A percentile compares a stretch with the other conserved stretches of the same genome.
These are phyloP conservation scores for Zoanthus solanderi DNA, from an alignment of 92 coral and sea anemone species.

Conservation along the genomic window DNA sequence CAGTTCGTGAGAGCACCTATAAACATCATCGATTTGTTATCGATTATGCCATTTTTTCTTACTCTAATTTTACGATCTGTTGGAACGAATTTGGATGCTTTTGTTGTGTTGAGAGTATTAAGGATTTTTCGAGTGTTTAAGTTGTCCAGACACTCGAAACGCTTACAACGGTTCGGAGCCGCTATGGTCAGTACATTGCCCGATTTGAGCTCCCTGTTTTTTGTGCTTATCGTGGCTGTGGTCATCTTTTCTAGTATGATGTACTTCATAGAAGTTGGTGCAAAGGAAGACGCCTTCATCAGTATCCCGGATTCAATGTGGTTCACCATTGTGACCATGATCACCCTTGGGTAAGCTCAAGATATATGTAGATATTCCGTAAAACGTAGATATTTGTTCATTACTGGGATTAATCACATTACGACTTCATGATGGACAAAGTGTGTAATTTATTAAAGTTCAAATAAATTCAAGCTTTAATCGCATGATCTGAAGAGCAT, in stretches of 20 bases:
- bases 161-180: constrained; percentile 88
- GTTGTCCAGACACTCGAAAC: constrained; percentile 88
- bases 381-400: too few relatives aligned
- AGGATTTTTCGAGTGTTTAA: constrained; percentile 93
- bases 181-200: constrained; percentile 81
- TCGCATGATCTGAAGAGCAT: too few relatives aligned
- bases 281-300: constrained; percentile 83
- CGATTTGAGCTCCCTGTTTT: constrained; percentile 83
- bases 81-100: constrained; percentile 86
- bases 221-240: constrained; percentile 85
- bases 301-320: constrained; percentile 98
- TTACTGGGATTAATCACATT: too few relatives aligned
- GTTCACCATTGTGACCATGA: constrained; percentile 95
- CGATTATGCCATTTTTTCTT: constrained; percentile 89
- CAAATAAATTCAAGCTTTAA: too few relatives aligned
- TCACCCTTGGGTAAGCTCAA: constrained; percentile 90
- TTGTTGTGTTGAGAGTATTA: constrained; percentile 90
- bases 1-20: constrained; percentile 78
- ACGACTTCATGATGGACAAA: too few relatives aligned
- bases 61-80: constrained; percentile 69
- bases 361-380: too few relatives aligned
- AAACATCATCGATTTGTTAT: constrained; percentile 90
- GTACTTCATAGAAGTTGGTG: constrained; percentile 88
- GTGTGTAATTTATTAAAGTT: too few relatives aligned
- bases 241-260: constrained; percentile 89